Evolutionary conservation across 1,140 invertebrate genomes (phyloP).

Genomic region (Zeugodacus cucurbitae): DNA sequence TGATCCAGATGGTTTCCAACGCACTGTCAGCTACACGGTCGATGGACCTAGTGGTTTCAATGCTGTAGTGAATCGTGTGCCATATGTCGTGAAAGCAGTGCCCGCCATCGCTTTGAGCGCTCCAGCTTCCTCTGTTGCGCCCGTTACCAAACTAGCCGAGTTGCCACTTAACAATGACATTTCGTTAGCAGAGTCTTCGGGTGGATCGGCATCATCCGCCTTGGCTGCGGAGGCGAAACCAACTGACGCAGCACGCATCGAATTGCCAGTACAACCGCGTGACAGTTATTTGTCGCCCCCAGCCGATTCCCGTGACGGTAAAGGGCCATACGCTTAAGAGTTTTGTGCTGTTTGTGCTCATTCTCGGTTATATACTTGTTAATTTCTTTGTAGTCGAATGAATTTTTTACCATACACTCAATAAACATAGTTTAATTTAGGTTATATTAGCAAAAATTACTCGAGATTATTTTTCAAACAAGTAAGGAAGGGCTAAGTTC

Average conservation of each 20-base stretch:
- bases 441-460: background rate
- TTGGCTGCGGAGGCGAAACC: background rate
- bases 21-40: constrained; percentile 65
- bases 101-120: background rate
- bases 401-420: background rate
- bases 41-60: constrained; percentile 67
- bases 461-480: too few relatives aligned
- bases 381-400: constrained; percentile 16
- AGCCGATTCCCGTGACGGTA: background rate
- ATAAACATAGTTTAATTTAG: background rate
- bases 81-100: constrained; percentile 44
- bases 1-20: constrained; percentile 65
- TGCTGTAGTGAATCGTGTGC: constrained; percentile 64
- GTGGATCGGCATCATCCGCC: background rate
- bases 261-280: background rate
- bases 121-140: background rate
- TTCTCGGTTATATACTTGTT: background rate
- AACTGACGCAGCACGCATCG: background rate
- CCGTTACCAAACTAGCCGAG: background rate
- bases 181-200: background rate
- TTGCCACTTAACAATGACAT: background rate
- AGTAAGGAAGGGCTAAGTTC: too few relatives aligned
- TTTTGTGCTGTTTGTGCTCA: background rate
- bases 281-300: background rate
- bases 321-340: background rate